Conservation (phyloP, 1,140 invertebrate species). For the Platyscapa corneri region DNA sequence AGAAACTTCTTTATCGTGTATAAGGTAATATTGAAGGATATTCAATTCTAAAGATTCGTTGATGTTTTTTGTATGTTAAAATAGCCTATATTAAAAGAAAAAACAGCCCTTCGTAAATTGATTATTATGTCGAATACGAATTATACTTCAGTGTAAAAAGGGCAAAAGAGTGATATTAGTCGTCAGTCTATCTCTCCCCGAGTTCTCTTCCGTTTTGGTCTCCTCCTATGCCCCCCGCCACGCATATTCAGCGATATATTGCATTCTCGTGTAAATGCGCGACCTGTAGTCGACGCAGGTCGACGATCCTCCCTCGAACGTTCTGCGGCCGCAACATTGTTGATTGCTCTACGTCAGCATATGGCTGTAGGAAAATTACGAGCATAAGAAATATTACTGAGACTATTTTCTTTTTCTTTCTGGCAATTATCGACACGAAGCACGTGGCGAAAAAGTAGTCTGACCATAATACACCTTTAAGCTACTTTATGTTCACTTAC, state of each 20-base stretch:
- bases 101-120: too few relatives aligned
- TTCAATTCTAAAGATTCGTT: too few relatives aligned
- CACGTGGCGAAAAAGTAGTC: background rate
- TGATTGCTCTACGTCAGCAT: background rate
- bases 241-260: background rate
- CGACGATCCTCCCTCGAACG: conserved; percentile 27
- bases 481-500: background rate
- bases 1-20: too few relatives aligned
- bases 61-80: too few relatives aligned
- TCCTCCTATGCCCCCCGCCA: background rate
- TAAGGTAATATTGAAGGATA: too few relatives aligned
- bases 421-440: background rate
- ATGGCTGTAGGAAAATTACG: background rate
- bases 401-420: too few relatives aligned
- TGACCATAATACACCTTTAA: too few relatives aligned
- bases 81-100: too few relatives aligned
- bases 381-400: too few relatives aligned
- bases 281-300: background rate
- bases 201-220: background rate
- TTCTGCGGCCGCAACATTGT: conserved; percentile 21
- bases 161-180: background rate
- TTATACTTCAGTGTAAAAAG: background rate
- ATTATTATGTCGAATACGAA: too few relatives aligned
- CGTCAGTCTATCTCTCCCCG: background rate
- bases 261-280: background rate